Percentiles rank a stretch among this genome's conserved stretches.
Evolutionary conservation across 1,140 invertebrate genomes (phyloP).

Genomic region (Coelopa frigida): DNA sequence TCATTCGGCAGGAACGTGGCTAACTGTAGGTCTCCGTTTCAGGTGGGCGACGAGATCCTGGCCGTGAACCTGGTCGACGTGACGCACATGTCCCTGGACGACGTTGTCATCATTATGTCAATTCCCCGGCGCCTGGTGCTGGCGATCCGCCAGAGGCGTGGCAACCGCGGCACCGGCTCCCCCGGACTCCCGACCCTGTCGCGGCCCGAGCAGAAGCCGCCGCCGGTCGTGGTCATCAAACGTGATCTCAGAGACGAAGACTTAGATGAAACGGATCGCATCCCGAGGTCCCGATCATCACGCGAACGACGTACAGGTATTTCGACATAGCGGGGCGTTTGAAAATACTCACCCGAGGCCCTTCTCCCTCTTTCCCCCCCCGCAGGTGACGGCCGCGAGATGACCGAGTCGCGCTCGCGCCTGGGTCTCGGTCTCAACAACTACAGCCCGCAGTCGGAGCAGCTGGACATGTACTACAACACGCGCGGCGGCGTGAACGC

Average conservation of each 20-base stretch:
- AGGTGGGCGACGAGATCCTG: constrained; percentile 97
- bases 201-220: constrained; percentile 73
- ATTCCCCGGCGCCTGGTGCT: constrained; percentile 92
- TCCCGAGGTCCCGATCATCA: constrained; percentile 44
- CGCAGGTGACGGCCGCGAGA: constrained; percentile 63
- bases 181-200: constrained; percentile 54
- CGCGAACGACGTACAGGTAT: constrained; percentile 50
- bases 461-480: constrained; percentile 75
- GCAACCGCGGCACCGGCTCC: constrained; percentile 57
- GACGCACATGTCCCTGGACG: constrained; percentile 93
- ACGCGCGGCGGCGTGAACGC: constrained; percentile 51
- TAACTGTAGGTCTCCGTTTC: constrained; percentile 2
- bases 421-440: constrained; percentile 60
- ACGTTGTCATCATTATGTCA: constrained; percentile 98
- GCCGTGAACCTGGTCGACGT: constrained; percentile 97
- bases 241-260: constrained; percentile 83
- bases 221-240: constrained; percentile 90
- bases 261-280: constrained; percentile 50
- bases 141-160: constrained; percentile 71
- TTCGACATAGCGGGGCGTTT: constrained; percentile 29
- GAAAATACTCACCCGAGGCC: constrained; percentile 27
- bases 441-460: constrained; percentile 59
- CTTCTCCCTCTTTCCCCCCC: constrained; percentile 11
- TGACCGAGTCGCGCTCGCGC: constrained; percentile 63
- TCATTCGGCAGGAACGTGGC: background rate